Evolutionary conservation across 2,888 invertebrate species (phyloP), one percentile per base, ranked within the genome.

Genomic region (Hirtodrosophila trivittata): DNA sequence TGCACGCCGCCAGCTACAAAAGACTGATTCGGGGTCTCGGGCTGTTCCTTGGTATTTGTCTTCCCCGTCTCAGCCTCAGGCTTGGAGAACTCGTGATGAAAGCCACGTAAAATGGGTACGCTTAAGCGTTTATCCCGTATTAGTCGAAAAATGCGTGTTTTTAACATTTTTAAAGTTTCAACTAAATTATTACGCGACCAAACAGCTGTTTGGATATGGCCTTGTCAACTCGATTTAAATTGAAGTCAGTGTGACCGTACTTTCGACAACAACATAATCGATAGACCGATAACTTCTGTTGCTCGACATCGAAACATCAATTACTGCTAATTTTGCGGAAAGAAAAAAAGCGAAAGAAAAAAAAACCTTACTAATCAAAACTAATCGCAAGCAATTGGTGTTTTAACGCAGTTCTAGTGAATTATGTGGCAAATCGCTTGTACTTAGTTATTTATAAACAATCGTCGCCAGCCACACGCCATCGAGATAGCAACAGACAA

Each of bases 1-100:
- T 92, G 89, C 66, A 94, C 90, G 28, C 91, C 92, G 37, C 92
- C 91, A 10, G 92, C 89, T 37, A 92, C 84, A 51, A 82, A 73
- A 28, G 51, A 58, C 5, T 30, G 14, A 4, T 32, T 57, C 9
- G 25, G 0, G 2, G 8, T 26, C 41, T 50, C 18, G 16, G 4
- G 9, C 9, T 52, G 14, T 33, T 52, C 25, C 1, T 51, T 63
- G 6, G 5, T 18, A 0, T 50, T 54, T 0, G 10, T 5, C 2
- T 12, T 50, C 4, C 4, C 41, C 9, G 49, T 9, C 4, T 59
- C 18, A 1, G 66, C 54, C n/a, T 81, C 85, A 0, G 86, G 81
- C 5, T 86, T 84, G 4, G 70, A 73, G 43, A 89, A 89, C 56
- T 90, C 90, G 25, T 88, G 86, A 49, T 90, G 89, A 45, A 90